Percentiles rank a stretch among this genome's conserved stretches.
Conservation (phyloP, 2,113 vertebrate genomes). For the Forbesichthys papilliferus region DNA sequence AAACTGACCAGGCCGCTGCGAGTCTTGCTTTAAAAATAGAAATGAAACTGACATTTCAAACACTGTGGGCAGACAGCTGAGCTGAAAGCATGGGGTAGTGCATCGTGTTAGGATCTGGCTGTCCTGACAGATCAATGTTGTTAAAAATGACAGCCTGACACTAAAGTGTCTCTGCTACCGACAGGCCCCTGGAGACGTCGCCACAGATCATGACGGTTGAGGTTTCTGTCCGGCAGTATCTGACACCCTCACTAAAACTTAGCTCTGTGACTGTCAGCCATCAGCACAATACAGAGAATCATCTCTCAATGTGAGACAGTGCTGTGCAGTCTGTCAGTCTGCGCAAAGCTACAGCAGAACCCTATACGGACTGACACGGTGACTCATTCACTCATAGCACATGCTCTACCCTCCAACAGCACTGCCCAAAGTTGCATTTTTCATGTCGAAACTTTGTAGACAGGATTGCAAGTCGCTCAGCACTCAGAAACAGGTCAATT, state of each 20-base stretch:
- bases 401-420: neutral
- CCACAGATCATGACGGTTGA: conserved; percentile 43
- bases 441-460: too few relatives aligned
- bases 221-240: conserved; percentile 39
- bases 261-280: conserved; percentile 34
- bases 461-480: neutral
- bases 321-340: conserved; percentile 5
- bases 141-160: conserved; percentile 53
- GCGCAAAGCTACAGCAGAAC: neutral
- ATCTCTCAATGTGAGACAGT: conserved; percentile 18
- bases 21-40: conserved; percentile 15
- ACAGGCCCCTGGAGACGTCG: conserved; percentile 39
- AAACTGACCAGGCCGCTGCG: conserved; percentile 1
- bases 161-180: conserved; percentile 33
- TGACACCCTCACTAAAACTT: conserved; percentile 48
- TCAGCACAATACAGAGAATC: conserved; percentile 24
- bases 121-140: conserved; percentile 48
- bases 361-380: neutral
- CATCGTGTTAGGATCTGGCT: conserved; percentile 10
- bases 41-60: conserved; percentile 8
- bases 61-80: conserved; percentile 18
- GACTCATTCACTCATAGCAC: conserved; percentile 15
- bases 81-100: conserved; percentile 11
- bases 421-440: too few relatives aligned
- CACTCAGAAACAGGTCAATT: too few relatives aligned